A percentile compares a stretch with the other conserved stretches of the same genome.
Conservation (phyloP, 2,888 invertebrate species). For the Dendrolimus pini region DNA sequence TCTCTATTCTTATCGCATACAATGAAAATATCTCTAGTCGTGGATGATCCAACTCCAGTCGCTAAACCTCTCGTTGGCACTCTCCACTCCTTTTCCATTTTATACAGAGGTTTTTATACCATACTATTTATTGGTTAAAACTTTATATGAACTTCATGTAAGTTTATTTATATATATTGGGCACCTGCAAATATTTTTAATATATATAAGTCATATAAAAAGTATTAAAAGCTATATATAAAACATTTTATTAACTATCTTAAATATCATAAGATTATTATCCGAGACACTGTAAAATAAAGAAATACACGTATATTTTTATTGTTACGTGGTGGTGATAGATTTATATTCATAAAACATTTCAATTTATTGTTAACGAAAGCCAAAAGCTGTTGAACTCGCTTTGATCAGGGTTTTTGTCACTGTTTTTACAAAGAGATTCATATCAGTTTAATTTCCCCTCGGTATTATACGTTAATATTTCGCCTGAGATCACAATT, state of each 20-base stretch:
- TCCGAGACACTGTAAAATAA: neutral
- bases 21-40: no score
- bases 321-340: neutral
- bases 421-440: slow-evolving; percentile 40
- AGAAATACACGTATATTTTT: neutral
- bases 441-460: slow-evolving; percentile 55
- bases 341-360: neutral
- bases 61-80: no score
- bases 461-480: slow-evolving; percentile 53
- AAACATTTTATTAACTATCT: neutral
- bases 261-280: neutral
- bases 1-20: no score
- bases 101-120: no score
- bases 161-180: no score
- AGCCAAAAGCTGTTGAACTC: neutral
- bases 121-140: no score
- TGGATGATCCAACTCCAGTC: no score
- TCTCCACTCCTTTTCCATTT: no score
- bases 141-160: no score
- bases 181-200: no score
- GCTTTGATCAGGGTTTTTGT: slow-evolving; percentile 19
- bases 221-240: no score
- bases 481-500: slow-evolving; percentile 51
- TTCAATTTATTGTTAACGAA: neutral
- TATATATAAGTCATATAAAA: no score